Percentiles rank a stretch among this genome's conserved stretches.
Conservation (phyloP, 2,888 invertebrate genomes). For the Agonum fuliginosum region DNA sequence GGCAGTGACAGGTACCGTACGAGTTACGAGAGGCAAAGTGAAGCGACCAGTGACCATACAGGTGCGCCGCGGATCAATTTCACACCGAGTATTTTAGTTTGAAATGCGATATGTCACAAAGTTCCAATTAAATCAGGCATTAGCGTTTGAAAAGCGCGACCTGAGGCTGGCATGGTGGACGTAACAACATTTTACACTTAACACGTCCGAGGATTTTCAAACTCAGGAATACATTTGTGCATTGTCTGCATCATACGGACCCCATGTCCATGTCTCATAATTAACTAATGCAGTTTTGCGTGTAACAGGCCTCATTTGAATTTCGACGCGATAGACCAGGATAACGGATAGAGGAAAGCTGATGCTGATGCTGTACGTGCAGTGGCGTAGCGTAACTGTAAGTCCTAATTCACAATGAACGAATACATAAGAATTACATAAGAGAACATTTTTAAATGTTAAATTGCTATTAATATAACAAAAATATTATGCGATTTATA, state of each 20-base stretch:
- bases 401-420: no score
- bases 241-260: conserved; percentile 60
- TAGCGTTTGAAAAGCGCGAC: conserved; percentile 62
- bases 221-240: conserved; percentile 64
- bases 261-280: conserved; percentile 58
- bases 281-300: conserved; percentile 60
- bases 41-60: conserved; percentile 12
- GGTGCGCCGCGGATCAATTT: conserved; percentile 47
- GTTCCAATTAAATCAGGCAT: conserved; percentile 69
- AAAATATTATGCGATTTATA: no score
- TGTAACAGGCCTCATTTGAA: conserved; percentile 59
- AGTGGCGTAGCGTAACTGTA: no score
- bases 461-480: no score
- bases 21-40: neutral
- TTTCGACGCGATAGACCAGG: conserved; percentile 55
- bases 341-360: no score
- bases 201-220: conserved; percentile 69
- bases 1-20: no score
- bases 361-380: neutral
- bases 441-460: no score
- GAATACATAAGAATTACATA: no score
- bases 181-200: conserved; percentile 70
- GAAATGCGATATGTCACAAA: conserved; percentile 68
- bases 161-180: conserved; percentile 67
- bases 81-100: conserved; percentile 66